Conservation (phyloP, 2,113 vertebrate genomes). For the Centrocercus urophasianus region DNA sequence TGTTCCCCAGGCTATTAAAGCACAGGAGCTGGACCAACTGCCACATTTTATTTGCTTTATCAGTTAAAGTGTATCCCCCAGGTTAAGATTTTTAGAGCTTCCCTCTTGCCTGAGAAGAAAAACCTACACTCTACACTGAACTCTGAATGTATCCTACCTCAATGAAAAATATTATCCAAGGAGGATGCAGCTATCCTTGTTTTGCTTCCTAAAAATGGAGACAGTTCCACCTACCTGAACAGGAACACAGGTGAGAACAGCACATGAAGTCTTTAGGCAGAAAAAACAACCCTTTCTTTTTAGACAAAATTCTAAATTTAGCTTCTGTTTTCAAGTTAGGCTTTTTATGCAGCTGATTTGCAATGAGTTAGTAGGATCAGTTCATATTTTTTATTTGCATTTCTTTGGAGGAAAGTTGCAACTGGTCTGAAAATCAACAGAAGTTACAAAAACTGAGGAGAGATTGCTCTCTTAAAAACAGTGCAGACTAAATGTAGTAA, state of each 20-base stretch:
- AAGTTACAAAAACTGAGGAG: not conserved
- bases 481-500: not conserved
- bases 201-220: not conserved
- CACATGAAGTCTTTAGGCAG: not conserved
- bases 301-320: not conserved
- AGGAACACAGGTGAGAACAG: fast-evolving
- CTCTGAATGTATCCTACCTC: not conserved
- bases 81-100: not conserved
- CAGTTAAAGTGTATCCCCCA: not conserved
- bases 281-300: not conserved
- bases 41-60: not conserved
- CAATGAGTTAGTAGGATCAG: not conserved
- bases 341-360: not conserved
- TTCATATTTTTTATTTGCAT: not conserved
- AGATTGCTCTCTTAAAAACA: not conserved
- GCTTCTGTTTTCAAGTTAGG: not conserved
- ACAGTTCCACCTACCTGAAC: not conserved
- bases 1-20: not conserved
- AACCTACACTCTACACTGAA: not conserved
- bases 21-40: not conserved
- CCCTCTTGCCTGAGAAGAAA: not conserved
- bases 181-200: not conserved
- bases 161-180: not conserved
- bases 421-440: not conserved
- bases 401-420: not conserved